Conservation (phyloP, 2,888 invertebrate species). For the Drosophila maculinotata region DNA sequence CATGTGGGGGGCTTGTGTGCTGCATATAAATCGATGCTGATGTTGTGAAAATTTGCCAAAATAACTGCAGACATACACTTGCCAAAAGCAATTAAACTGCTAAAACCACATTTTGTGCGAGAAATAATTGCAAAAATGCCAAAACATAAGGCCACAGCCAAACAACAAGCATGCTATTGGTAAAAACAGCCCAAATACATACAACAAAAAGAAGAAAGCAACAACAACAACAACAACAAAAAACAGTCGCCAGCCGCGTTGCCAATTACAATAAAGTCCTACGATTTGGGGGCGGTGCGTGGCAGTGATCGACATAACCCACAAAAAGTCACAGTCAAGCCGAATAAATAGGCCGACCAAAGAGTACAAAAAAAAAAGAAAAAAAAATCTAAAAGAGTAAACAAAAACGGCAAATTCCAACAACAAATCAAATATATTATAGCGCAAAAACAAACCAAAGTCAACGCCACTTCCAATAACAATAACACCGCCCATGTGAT, state of each 20-base stretch:
- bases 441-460: slow-evolving; percentile 78
- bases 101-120: slow-evolving; percentile 81
- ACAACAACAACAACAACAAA: slow-evolving; percentile 4
- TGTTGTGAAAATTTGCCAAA: slow-evolving; percentile 79
- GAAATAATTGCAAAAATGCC: slow-evolving; percentile 81
- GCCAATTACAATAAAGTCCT: slow-evolving; percentile 55
- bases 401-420: slow-evolving; percentile 55
- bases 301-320: slow-evolving; percentile 63
- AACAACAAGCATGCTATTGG: slow-evolving; percentile 64
- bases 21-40: slow-evolving; percentile 81
- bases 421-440: slow-evolving; percentile 81
- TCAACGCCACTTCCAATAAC: slow-evolving; percentile 74
- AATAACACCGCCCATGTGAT: slow-evolving; percentile 45
- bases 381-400: slow-evolving; percentile 16
- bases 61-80: slow-evolving; percentile 74
- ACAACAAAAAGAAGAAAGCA: slow-evolving; percentile 9
- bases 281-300: slow-evolving; percentile 22
- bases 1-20: slow-evolving; percentile 49
- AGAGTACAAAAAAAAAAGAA: slow-evolving; percentile 12
- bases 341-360: slow-evolving; percentile 52
- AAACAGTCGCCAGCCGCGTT: slow-evolving; percentile 40
- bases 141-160: slow-evolving; percentile 77
- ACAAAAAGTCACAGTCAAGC: slow-evolving; percentile 74
- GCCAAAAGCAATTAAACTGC: slow-evolving; percentile 80
- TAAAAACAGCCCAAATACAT: slow-evolving; percentile 47